Evolutionary conservation across 2,888 invertebrate genomes (phyloP).

Genomic region (Rotaria magnacalcarata): DNA sequence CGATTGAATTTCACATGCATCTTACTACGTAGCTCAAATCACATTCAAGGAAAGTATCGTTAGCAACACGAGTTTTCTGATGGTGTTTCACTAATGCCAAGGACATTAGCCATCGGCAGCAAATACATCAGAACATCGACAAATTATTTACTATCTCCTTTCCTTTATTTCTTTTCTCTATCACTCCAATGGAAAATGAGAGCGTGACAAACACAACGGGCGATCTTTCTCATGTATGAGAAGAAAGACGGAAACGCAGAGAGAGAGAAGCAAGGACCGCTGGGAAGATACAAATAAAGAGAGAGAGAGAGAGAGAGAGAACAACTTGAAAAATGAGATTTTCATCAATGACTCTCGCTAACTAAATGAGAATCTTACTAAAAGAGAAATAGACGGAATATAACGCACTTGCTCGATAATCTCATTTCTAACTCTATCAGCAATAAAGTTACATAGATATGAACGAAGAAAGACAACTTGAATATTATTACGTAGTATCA

Average conservation of each 20-base stretch:
- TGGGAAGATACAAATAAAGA: neutral
- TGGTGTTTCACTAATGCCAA: neutral
- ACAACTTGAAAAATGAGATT: conserved; percentile 18
- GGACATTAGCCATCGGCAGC: neutral
- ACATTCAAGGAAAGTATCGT: neutral
- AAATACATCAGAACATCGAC: neutral
- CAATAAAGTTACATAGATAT: conserved; percentile 7
- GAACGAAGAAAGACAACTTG: conserved; percentile 20
- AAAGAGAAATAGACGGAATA: neutral
- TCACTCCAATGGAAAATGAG: conserved; percentile 10
- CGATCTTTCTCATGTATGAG: neutral
- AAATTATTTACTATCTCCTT: conserved; percentile 20
- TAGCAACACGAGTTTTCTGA: neutral
- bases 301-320: neutral
- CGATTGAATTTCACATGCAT: neutral
- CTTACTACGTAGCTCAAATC: neutral
- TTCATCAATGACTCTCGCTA: conserved; percentile 12
- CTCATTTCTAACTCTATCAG: neutral
- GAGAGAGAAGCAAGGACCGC: no score
- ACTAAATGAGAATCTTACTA: neutral
- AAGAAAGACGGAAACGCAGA: neutral
- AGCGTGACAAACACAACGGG: conserved; percentile 28
- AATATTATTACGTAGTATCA: conserved; percentile 5
- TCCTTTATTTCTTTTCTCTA: neutral
- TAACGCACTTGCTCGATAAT: neutral